phyloP scores from a whole-genome alignment of 2,888 invertebrate genomes.

The Lepidochrysops patricia region DNA sequence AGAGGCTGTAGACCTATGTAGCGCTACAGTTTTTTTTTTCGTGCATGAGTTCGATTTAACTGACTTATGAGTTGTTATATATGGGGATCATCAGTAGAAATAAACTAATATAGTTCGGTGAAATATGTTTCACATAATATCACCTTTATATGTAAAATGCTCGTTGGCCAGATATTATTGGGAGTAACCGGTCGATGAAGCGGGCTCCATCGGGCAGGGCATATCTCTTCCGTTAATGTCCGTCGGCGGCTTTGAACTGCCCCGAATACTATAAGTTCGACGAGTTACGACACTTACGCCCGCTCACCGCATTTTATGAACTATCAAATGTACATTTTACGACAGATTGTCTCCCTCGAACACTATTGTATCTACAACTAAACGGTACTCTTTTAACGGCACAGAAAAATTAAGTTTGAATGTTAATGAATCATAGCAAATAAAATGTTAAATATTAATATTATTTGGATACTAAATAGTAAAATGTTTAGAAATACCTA shows the following conservation, averaged over 20 bases:
- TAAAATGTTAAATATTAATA: not conserved
- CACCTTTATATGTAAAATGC: too few species aligned
- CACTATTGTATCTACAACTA: not conserved
- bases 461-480: not conserved
- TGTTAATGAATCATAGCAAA: not conserved
- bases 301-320: slow-evolving; percentile 46
- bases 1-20: too few species aligned
- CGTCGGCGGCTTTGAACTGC: slow-evolving; percentile 66
- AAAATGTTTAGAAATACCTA: too few species aligned
- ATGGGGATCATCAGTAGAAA: too few species aligned
- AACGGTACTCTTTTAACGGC: not conserved
- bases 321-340: slow-evolving; percentile 28
- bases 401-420: not conserved
- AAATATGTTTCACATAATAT: too few species aligned
- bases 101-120: too few species aligned
- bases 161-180: too few species aligned
- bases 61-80: too few species aligned
- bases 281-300: slow-evolving; percentile 61
- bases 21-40: too few species aligned
- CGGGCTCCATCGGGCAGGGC: slow-evolving; percentile 36
- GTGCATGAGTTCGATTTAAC: too few species aligned
- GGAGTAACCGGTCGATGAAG: not conserved
- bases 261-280: slow-evolving; percentile 68
- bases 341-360: slow-evolving; percentile 3
- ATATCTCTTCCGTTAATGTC: slow-evolving; percentile 65